These are phyloP conservation scores for Xyrichtys novacula DNA, from an alignment of 2,797 vertebrate genomes.

Conservation along the genomic window DNA sequence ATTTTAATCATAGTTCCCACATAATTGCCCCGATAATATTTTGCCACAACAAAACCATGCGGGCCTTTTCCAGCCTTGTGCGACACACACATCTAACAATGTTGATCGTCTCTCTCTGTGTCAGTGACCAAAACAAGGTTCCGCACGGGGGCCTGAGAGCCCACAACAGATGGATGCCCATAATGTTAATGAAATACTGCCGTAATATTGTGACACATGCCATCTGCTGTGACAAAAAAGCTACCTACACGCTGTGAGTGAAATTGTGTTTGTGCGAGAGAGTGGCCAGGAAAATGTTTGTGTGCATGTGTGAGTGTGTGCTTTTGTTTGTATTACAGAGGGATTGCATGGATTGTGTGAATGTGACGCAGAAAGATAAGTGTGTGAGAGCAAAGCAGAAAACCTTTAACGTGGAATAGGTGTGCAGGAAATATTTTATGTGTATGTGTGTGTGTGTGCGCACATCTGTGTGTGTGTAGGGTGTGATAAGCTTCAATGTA, in stretches of 20 bases:
- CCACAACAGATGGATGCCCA: constrained; percentile 78
- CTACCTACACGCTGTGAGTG: constrained; percentile 57
- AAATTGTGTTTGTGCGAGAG: constrained; percentile 62
- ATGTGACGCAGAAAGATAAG: constrained; percentile 33
- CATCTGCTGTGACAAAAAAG: constrained; percentile 79
- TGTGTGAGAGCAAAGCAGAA: constrained; percentile 31
- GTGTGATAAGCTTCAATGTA: constrained; percentile 63
- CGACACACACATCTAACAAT: constrained; percentile 58
- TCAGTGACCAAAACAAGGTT: constrained; percentile 72
- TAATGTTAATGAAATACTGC: constrained; percentile 83
- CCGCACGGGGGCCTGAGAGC: constrained; percentile 61
- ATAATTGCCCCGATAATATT: constrained; percentile 2
- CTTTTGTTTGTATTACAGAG: constrained; percentile 38
- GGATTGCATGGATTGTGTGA: constrained; percentile 33
- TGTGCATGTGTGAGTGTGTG: background rate
- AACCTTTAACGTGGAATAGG: constrained; percentile 25
- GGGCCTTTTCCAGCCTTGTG: constrained; percentile 2
- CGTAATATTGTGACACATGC: constrained; percentile 78
- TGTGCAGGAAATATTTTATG: constrained; percentile 18
- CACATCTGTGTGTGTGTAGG: constrained; percentile 50
- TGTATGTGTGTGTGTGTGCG: constrained; percentile 29
- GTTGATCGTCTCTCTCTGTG: constrained; percentile 62
- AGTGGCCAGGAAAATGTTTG: constrained; percentile 18
- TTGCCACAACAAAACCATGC: constrained; percentile 13
- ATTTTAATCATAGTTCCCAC: constrained; percentile 3